Conservation (phyloP, 2,888 invertebrate genomes). For the Adineta ricciae region DNA sequence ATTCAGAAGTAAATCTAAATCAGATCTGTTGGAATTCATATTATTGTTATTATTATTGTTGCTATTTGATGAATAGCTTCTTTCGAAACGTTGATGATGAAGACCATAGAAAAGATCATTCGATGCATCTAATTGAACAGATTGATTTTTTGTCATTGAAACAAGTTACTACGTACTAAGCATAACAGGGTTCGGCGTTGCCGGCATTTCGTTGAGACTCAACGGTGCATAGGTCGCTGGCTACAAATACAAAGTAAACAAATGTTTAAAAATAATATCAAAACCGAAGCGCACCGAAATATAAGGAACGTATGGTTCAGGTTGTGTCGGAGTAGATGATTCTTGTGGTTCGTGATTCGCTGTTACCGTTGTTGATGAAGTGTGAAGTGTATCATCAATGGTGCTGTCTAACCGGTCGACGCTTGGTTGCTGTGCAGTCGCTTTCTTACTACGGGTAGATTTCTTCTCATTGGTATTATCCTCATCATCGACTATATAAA, state of each 20-base stretch:
- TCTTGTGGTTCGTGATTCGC: background rate
- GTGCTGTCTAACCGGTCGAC: background rate
- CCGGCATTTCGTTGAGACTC: background rate
- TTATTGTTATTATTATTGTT: background rate
- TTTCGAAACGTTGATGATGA: background rate
- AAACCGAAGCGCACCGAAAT: background rate
- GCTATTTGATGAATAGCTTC: background rate
- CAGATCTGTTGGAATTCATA: background rate
- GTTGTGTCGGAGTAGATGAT: background rate
- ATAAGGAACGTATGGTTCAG: background rate
- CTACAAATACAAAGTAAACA: no score
- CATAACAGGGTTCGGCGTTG: background rate
- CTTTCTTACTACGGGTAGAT: background rate
- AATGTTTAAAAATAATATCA: background rate
- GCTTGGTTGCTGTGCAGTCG: background rate
- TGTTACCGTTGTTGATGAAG: background rate
- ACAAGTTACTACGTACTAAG: background rate
- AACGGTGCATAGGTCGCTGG: background rate
- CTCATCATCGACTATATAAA: background rate
- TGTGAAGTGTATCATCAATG: background rate
- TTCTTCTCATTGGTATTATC: background rate
- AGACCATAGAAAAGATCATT: background rate
- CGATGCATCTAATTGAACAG: background rate
- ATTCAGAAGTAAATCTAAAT: background rate
- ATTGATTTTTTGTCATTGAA: no score